These are phyloP conservation scores for Microtus pennsylvanicus DNA, from an alignment of 2,113 vertebrate genomes.

Conservation along the genomic window DNA sequence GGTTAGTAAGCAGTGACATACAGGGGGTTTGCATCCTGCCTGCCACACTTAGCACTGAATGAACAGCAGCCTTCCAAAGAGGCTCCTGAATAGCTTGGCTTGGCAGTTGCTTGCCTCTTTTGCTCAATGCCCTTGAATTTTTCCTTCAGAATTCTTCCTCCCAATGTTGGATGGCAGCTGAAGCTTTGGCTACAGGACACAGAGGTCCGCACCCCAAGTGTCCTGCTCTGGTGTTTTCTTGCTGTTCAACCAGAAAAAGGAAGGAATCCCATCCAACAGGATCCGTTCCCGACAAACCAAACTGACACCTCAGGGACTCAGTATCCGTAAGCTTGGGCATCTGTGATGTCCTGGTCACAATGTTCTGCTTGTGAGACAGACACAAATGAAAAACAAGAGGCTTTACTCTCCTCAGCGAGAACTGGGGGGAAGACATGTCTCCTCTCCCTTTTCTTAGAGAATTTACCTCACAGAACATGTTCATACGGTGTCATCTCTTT, in stretches of 20 bases:
- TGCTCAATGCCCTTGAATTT: not conserved
- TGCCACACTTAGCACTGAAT: not conserved
- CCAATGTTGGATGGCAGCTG: accelerated
- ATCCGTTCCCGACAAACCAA: not conserved
- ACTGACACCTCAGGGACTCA: not conserved
- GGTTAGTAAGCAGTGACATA: not conserved
- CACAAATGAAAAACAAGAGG: not conserved
- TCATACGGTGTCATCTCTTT: not conserved
- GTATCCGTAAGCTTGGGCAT: not conserved
- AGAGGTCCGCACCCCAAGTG: no score
- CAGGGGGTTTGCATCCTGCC: not conserved
- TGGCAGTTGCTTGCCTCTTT: accelerated
- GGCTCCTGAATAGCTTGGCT: not conserved
- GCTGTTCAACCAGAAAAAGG: not conserved
- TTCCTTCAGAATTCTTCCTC: not conserved
- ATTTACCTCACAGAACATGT: not conserved
- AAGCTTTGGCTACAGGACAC: accelerated
- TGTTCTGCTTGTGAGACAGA: not conserved
- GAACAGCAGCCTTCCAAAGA: accelerated
- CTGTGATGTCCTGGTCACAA: not conserved
- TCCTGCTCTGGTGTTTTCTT: not conserved
- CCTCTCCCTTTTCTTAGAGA: not conserved
- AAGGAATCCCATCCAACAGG: not conserved
- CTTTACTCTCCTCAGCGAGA: not conserved
- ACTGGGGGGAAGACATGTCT: not conserved